phyloP scores from a whole-genome alignment of 2,888 invertebrate species.

The Thereva unica region DNA sequence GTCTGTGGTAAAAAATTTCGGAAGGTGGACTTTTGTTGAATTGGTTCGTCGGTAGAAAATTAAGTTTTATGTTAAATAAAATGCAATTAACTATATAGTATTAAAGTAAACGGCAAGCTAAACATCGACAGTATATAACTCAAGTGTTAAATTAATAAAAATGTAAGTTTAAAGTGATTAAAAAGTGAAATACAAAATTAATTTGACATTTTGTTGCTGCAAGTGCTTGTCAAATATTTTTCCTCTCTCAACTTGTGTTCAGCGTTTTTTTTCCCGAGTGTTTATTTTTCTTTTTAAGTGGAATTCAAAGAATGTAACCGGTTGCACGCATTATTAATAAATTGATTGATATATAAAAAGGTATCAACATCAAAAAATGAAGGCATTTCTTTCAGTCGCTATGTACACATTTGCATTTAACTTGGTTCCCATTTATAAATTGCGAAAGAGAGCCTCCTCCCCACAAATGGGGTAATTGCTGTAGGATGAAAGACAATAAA shows the following conservation, averaged over 20 bases:
- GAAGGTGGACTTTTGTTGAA: too few species aligned
- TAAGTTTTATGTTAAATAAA: too few species aligned
- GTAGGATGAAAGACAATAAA: conserved; percentile 25
- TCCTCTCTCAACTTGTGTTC: neutral
- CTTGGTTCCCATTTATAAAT: conserved; percentile 21
- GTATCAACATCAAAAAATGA: neutral
- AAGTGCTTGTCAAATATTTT: conserved; percentile 20
- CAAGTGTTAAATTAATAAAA: too few species aligned
- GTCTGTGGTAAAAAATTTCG: too few species aligned
- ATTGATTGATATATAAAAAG: neutral
- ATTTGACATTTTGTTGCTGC: conserved; percentile 17
- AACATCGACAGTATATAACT: too few species aligned
- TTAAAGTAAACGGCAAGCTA: too few species aligned
- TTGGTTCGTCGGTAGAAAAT: too few species aligned
- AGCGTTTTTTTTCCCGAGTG: conserved; percentile 1
- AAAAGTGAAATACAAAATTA: conserved; percentile 10
- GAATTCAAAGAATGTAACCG: neutral
- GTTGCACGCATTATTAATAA: neutral
- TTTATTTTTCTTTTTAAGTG: too few species aligned
- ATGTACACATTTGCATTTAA: neutral
- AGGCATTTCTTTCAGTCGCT: neutral
- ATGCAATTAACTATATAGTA: too few species aligned
- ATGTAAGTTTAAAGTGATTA: neutral
- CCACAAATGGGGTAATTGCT: conserved; percentile 27
- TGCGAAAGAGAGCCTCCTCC: conserved; percentile 14